Base-by-base conservation (phyloP, 1,140 invertebrate species). In the Aricia agestis region DNA sequence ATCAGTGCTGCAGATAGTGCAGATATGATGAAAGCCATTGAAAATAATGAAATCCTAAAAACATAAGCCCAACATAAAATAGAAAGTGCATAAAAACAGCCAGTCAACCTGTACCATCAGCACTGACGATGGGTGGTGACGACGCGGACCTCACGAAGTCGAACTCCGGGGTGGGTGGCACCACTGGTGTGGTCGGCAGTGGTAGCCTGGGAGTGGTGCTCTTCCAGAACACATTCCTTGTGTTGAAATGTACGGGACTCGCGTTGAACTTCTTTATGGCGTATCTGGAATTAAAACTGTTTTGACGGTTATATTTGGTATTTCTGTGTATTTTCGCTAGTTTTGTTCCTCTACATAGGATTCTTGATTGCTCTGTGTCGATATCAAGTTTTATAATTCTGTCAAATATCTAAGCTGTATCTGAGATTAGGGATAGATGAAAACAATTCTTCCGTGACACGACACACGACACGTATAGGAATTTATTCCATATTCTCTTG, bases 91-190 rank as follows among this genome's bases (percentile, higher is more conserved):
- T 68, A 68, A 36, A 82, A 86, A 85, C 74, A 79, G 72, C 69
- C 63, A 87, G 69, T 84, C 78, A 85, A 87, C 83, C 79, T 88
- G 81, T 87, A 87, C 83, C 88, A 72, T 89, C 82, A 67, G 78
- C 72, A 66, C 81, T 78, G 9, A 83, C 70, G 7, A 77, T 25
- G 0, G 81, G 72, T 2, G 76, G 72, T 0, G 80, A 68, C 0
- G 86, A 80, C 0, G 85, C 84, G 0, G 87, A 75, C 11, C 83
- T 72, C 0, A 86, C 67, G 73, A 85, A 86, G 67, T 88, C 86
- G 68, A 86, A 91, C 31, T 86, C 83, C 5, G 81, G 71, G 0
- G 82, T 83, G 0, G 79, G 66, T 0, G 79, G 72, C 15, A 81
- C 36, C 3, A 83, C 82, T n/a, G 82, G 61, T 1, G 81, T 71